Base-by-base conservation (phyloP, 2,888 invertebrate genomes). In the Lepidochitona cinerea region DNA sequence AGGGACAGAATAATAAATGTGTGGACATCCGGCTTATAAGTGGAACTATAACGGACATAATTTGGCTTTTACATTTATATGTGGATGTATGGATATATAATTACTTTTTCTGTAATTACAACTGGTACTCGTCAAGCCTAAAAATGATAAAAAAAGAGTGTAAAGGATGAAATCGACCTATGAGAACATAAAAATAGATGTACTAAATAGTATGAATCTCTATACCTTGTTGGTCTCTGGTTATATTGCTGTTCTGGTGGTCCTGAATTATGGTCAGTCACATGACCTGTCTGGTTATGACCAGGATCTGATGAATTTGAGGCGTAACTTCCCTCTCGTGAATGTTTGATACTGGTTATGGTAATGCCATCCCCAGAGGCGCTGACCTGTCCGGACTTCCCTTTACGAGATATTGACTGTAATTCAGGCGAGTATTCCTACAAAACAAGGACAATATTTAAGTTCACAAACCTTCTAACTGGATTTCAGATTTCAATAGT, bases 381-480 rank as follows among this genome's bases (percentile, higher is more conserved):
- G 23, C 49, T 23, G 41, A 49, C 65, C 23, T 76, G 75, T 23
- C 71, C 75, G 18, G 74, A 65, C 9, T 86, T 87, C 75, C 83
- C 83, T 73, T 89, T 88, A 59, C 87, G 86, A 26, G 88, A 86
- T 65, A 90, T 89, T 73, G 84, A 84, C 75, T 90, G 87, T 33
- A 90, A 81, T 65, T 91, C 91, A 41, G 90, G 90, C n/a, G 90
- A 88, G 80, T 90, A 91, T 80, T 91, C 91, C 91, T 91, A 78
- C 2, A 74, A 72, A 41, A 66, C 18, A 52, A 41, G 26, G 67
- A 49, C 4, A 49, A 1, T 49, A n/a, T n/a, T n/a, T n/a, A n/a
- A n/a, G n/a, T n/a, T n/a, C n/a, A n/a, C n/a, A n/a, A n/a, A n/a
- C n/a, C n/a, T n/a, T n/a, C n/a, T n/a, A n/a, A n/a, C n/a, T n/a